Evolutionary conservation across 2,113 vertebrate species (phyloP), one percentile per base, ranked within the genome.

Genomic region (Hoplias malabaricus): DNA sequence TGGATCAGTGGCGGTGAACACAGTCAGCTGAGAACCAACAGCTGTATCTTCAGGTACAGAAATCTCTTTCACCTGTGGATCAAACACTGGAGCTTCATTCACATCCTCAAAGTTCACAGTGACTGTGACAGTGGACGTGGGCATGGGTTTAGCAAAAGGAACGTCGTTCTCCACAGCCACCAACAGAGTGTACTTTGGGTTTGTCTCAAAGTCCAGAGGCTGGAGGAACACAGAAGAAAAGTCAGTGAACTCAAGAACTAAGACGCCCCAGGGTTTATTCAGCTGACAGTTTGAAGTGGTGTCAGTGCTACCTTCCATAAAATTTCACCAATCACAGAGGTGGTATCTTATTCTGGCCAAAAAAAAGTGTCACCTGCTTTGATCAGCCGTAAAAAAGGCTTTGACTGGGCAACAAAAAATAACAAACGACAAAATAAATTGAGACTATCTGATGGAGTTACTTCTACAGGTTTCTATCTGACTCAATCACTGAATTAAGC

Each of bases 141-240:
- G 0, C 62, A 95, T 70, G 0, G 0, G 0, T 34, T 50, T 66
- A 0, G 88, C 86, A 73, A 96, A 94, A 0, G 90, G 82, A 1
- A 62, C 34, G 0, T 88, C 80, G 0, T 98, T 99, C 63, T 82
- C 84, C 68, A 92, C 96, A 0, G 80, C 53, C 40, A 98, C 84
- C 1, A 90, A 0, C 0, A 99, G 90, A 8, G 74, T 80, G 57
- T 94, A 93, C 19, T 19, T 76, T 0, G 3, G 77, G 53, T 11
- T 84, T 21, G 1, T 62, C 88, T 99, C 96, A 27, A 91, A 99
- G 86, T 98, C 96, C 72, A 98, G 88, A 34, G 90, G 90, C 96
- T 99, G 72, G 19, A 63, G 2, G n/a, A 33, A 40, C 66, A 10
- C 13, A 3, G 96, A 92, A n/a, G n/a, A n/a, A n/a, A n/a, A 0